Conservation (phyloP, 2,888 invertebrate genomes). For the Drosophila aldrichi region DNA sequence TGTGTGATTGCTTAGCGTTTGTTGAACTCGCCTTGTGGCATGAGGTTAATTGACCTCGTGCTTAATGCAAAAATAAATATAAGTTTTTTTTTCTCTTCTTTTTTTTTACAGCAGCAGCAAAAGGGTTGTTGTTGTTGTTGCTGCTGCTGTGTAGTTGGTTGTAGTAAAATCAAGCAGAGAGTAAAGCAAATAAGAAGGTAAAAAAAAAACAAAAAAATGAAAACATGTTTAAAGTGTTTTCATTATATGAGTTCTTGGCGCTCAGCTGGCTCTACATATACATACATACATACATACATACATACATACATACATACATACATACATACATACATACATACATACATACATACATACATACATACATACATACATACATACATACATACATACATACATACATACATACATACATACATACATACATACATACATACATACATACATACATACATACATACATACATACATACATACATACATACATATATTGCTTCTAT, state of each 20-base stretch:
- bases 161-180: conserved; percentile 61
- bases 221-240: conserved; percentile 72
- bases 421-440: not conserved
- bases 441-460: not conserved
- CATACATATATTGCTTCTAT: not conserved
- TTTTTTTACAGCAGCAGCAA: conserved; percentile 28
- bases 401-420: not conserved
- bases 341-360: not conserved
- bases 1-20: conserved; percentile 74
- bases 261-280: conserved; percentile 9
- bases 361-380: not conserved
- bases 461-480: not conserved
- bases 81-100: conserved; percentile 64
- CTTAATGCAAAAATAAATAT: conserved; percentile 82
- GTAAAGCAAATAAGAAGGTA: conserved; percentile 61
- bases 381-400: not conserved
- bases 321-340: not conserved
- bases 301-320: not conserved
- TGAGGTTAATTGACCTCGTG: conserved; percentile 85
- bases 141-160: conserved; percentile 59
- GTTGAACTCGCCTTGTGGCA: conserved; percentile 80
- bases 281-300: not conserved
- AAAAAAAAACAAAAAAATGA: conserved; percentile 65
- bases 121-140: conserved; percentile 56
- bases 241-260: conserved; percentile 46